Evolutionary conservation across 2,888 invertebrate species (phyloP).

Genomic region (Cephus sareptanus): DNA sequence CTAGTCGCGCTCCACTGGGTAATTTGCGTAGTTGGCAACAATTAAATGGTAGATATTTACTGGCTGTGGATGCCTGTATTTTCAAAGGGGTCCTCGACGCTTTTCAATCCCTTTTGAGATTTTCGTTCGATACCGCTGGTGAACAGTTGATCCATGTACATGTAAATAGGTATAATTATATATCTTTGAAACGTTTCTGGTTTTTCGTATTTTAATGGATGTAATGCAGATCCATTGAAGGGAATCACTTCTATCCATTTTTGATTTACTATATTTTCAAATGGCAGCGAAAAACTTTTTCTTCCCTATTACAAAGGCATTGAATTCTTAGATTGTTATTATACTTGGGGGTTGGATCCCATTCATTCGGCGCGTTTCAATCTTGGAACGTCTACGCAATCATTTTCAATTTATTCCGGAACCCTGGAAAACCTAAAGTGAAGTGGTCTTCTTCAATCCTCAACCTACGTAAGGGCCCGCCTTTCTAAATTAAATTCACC

Average conservation of each 20-base stretch:
- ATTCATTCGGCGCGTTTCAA: slow-evolving; percentile 42
- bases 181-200: neutral
- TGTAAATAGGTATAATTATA: neutral
- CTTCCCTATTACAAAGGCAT: neutral
- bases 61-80: neutral
- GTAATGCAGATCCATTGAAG: neutral
- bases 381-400: slow-evolving; percentile 48
- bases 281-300: neutral
- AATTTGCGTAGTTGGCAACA: slow-evolving; percentile 1
- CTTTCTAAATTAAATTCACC: slow-evolving; percentile 60
- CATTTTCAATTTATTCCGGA: slow-evolving; percentile 58
- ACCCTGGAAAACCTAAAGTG: slow-evolving; percentile 38
- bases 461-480: slow-evolving; percentile 11
- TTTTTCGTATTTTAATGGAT: neutral
- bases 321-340: slow-evolving; percentile 1
- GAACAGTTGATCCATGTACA: neutral
- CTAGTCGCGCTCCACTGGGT: neutral
- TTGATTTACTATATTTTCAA: neutral
- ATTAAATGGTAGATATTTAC: neutral
- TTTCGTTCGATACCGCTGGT: neutral
- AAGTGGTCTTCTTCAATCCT: slow-evolving; percentile 23
- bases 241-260: neutral
- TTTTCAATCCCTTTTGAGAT: neutral
- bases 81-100: neutral
- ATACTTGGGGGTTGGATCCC: neutral